Conservation (phyloP, 2,888 invertebrate species). For the Merodon equestris region DNA sequence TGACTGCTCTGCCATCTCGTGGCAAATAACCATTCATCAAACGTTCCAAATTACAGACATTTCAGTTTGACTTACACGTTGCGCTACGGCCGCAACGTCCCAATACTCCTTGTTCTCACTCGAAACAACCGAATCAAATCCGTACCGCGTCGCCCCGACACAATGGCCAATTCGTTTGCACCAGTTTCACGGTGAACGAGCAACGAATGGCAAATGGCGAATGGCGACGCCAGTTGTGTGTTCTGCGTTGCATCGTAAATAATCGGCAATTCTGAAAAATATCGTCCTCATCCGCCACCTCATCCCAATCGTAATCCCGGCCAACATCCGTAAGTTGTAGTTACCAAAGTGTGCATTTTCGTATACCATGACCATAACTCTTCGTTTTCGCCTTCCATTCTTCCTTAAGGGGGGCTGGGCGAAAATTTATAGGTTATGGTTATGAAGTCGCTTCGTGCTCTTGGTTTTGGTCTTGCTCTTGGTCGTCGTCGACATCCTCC, state of each 20-base stretch:
- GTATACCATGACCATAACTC: conserved; percentile 62
- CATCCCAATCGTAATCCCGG: too few species aligned
- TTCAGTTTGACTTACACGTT: conserved; percentile 75
- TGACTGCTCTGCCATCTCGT: conserved; percentile 79
- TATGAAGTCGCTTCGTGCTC: conserved; percentile 47
- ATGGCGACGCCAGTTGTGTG: conserved; percentile 69
- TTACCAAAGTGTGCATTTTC: conserved; percentile 57
- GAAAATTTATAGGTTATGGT: conserved; percentile 66
- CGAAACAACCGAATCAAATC: too few species aligned
- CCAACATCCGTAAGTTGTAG: background rate
- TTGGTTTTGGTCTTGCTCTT: conserved; percentile 1
- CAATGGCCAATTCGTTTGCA: conserved; percentile 77
- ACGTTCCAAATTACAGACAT: conserved; percentile 79
- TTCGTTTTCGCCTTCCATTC: conserved; percentile 50
- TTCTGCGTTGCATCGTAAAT: conserved; percentile 67
- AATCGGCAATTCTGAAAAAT: conserved; percentile 63
- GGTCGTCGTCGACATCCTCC: conserved; percentile 12
- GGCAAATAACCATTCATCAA: conserved; percentile 79
- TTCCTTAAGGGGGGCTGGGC: conserved; percentile 42
- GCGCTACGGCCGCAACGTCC: conserved; percentile 11
- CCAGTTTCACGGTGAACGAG: conserved; percentile 74
- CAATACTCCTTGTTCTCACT: conserved; percentile 25
- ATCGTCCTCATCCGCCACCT: conserved; percentile 19
- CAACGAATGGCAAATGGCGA: too few species aligned
- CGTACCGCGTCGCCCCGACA: conserved; percentile 22